phyloP scores from a whole-genome alignment of 2,797 vertebrate species.

The Oryzias dopingdopingensis region DNA sequence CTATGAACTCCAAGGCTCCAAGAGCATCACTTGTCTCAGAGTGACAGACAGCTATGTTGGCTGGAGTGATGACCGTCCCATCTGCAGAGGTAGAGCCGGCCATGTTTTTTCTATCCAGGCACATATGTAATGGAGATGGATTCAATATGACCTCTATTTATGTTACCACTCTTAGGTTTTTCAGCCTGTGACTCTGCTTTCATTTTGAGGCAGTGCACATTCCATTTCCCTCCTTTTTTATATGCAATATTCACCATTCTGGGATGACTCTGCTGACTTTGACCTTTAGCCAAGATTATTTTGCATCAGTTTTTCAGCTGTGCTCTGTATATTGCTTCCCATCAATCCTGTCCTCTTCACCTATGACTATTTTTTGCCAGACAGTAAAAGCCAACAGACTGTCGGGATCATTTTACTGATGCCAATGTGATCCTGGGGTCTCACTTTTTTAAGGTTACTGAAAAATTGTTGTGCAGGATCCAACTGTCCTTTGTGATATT shows the following conservation, averaged over 20 bases:
- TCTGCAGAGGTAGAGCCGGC: conserved; percentile 89
- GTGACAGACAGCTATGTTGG: conserved; percentile 97
- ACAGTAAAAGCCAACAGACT: neutral
- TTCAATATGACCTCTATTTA: conserved; percentile 23
- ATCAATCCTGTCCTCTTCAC: conserved; percentile 34
- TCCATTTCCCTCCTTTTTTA: conserved; percentile 1
- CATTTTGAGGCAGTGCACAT: conserved; percentile 5
- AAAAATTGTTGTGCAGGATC: too few relatives aligned
- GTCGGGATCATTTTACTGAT: too few relatives aligned
- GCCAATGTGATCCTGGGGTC: too few relatives aligned
- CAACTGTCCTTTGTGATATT: too few relatives aligned
- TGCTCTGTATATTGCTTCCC: conserved; percentile 16
- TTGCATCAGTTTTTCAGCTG: conserved; percentile 10
- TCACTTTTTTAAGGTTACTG: too few relatives aligned
- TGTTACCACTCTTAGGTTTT: conserved; percentile 13
- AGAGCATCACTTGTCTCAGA: conserved; percentile 95
- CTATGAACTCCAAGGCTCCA: conserved; percentile 97
- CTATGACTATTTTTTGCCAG: conserved; percentile 25
- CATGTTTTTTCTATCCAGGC: conserved; percentile 2
- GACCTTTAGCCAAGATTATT: conserved; percentile 29
- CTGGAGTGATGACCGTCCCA: conserved; percentile 96
- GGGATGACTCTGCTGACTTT: conserved; percentile 42
- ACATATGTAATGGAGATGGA: conserved; percentile 2
- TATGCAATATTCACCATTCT: conserved; percentile 21
- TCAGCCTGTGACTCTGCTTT: conserved; percentile 9